Evolutionary conservation across 2,888 invertebrate genomes (phyloP).

Genomic region (Ditula angustiorana): DNA sequence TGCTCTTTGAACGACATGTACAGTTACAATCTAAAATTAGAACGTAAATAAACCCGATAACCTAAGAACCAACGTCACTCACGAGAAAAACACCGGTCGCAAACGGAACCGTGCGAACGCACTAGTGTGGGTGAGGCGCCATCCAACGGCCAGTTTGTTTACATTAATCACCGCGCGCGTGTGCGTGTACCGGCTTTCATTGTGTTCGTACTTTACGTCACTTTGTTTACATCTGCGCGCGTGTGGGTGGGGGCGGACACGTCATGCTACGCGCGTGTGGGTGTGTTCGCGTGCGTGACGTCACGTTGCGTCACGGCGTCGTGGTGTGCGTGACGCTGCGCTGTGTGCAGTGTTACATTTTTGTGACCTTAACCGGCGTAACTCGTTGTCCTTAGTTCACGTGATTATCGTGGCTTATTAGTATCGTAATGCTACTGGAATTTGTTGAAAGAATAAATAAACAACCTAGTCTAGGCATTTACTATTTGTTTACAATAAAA

Average conservation of each 20-base stretch:
- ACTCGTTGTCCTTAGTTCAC: constrained; percentile 64
- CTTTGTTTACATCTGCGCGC: constrained; percentile 74
- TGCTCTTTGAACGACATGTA: neutral
- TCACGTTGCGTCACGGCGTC: constrained; percentile 72
- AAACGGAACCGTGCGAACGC: constrained; percentile 48
- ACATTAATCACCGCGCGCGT: constrained; percentile 71
- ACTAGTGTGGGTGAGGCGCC: constrained; percentile 53
- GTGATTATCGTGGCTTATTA: constrained; percentile 50
- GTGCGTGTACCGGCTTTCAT: constrained; percentile 56
- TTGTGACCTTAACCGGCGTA: constrained; percentile 83
- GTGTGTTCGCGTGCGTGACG: constrained; percentile 83
- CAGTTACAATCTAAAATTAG: constrained; percentile 28
- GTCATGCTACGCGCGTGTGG: constrained; percentile 62
- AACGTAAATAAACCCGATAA: constrained; percentile 37
- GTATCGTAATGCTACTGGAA: neutral
- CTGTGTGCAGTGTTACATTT: constrained; percentile 71
- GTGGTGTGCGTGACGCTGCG: constrained; percentile 59
- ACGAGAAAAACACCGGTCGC: constrained; percentile 30
- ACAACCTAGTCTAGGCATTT: neutral
- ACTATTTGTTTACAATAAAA: no score
- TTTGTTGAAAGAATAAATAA: neutral
- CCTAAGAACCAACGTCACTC: constrained; percentile 33
- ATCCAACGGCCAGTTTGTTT: constrained; percentile 78
- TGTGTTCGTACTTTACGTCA: constrained; percentile 68
- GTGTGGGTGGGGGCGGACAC: constrained; percentile 47